Conservation (phyloP, 2,888 invertebrate species). For the Patella caerulea region DNA sequence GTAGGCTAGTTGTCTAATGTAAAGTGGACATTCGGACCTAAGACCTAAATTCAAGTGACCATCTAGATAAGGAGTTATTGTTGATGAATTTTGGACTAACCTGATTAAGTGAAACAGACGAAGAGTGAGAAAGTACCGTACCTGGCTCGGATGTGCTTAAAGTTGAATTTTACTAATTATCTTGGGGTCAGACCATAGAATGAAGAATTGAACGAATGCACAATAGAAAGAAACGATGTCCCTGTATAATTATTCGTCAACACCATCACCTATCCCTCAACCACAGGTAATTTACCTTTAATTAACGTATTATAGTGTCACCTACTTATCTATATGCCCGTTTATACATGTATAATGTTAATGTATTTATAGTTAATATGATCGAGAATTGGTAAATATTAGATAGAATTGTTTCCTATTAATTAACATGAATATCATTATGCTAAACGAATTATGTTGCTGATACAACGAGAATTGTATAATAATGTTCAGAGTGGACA, state of each 20-base stretch:
- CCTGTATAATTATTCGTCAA: conserved; percentile 1
- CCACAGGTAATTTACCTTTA: conserved; percentile 6
- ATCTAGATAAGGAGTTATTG: conserved; percentile 9
- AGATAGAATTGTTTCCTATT: too few species aligned
- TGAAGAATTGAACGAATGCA: conserved; percentile 3
- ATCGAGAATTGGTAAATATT: too few species aligned
- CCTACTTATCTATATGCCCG: too few species aligned
- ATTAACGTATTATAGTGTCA: background rate
- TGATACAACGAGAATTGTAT: too few species aligned
- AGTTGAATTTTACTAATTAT: background rate
- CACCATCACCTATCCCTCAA: conserved; percentile 5
- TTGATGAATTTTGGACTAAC: conserved; percentile 1
- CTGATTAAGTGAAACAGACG: background rate
- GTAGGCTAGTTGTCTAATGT: background rate
- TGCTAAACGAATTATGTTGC: too few species aligned
- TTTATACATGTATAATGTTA: too few species aligned
- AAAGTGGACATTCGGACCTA: conserved; percentile 10
- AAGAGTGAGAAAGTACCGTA: background rate
- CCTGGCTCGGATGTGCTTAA: background rate
- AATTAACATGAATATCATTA: too few species aligned
- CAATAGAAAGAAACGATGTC: background rate
- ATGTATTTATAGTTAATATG: too few species aligned
- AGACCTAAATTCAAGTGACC: conserved; percentile 10
- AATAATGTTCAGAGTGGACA: too few species aligned
- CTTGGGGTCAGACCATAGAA: background rate